phyloP scores from a whole-genome alignment of 1,140 invertebrate genomes.

The Lepeophtheirus salmonis region DNA sequence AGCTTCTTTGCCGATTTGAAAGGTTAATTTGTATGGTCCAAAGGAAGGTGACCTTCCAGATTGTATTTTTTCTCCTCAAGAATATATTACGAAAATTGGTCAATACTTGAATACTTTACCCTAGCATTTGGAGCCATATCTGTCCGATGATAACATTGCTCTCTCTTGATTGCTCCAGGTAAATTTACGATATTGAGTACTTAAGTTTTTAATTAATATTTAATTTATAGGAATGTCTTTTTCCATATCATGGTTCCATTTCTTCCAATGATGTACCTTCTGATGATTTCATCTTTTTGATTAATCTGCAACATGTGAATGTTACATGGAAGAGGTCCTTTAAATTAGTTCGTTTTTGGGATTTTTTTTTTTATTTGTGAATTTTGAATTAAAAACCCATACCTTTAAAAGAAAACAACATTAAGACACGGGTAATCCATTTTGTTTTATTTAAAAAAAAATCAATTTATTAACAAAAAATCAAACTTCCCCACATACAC shows the following conservation, averaged over 20 bases:
- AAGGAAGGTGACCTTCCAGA: slow-evolving; percentile 45
- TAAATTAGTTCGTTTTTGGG: slow-evolving; percentile 50
- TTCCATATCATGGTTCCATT: slow-evolving; percentile 30
- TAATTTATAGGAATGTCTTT: slow-evolving; percentile 31
- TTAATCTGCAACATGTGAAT: slow-evolving; percentile 53
- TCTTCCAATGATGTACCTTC: slow-evolving; percentile 30
- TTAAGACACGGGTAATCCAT: too few relatives aligned
- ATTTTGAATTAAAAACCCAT: too few relatives aligned
- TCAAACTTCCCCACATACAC: too few relatives aligned
- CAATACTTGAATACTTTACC: slow-evolving; percentile 84
- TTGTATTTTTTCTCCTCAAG: slow-evolving; percentile 69
- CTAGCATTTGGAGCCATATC: too few relatives aligned
- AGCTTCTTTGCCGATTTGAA: slow-evolving; percentile 33
- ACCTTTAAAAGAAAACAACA: too few relatives aligned
- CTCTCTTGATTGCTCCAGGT: too few relatives aligned
- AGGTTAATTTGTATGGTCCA: slow-evolving; percentile 22
- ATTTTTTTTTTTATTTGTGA: too few relatives aligned
- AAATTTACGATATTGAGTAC: too few relatives aligned
- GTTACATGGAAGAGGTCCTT: too few relatives aligned
- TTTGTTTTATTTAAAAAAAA: too few relatives aligned
- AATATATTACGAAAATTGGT: slow-evolving; percentile 33
- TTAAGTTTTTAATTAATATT: slow-evolving; percentile 31
- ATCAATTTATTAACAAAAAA: too few relatives aligned
- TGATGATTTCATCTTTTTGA: slow-evolving; percentile 55
- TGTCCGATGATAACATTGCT: too few relatives aligned